phyloP scores from a whole-genome alignment of 2,797 vertebrate species.

The Picus viridis region DNA sequence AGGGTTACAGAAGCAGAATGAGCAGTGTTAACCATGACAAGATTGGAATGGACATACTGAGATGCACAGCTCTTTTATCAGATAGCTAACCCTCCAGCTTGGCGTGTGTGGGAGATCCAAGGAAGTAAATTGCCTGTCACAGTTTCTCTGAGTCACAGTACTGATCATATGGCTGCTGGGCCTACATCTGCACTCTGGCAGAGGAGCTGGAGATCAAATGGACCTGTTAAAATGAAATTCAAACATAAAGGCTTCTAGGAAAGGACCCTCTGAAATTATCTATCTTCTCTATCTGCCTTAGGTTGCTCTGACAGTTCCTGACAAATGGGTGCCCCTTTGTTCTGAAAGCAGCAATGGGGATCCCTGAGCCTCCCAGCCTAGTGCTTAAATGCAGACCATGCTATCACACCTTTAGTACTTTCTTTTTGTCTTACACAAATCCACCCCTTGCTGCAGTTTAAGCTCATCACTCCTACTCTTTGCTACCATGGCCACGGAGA shows the following conservation, averaged over 20 bases:
- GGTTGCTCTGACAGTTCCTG: not conserved
- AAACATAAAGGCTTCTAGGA: not conserved
- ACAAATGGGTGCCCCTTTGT: not conserved
- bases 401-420: not conserved
- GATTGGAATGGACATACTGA: not conserved
- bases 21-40: not conserved
- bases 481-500: not conserved
- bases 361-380: not conserved
- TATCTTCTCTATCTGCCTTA: not conserved
- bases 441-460: not conserved
- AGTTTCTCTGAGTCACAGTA: not conserved
- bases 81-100: not conserved
- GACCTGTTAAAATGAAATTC: not conserved
- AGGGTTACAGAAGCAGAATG: not conserved
- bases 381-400: not conserved
- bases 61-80: not conserved
- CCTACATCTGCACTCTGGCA: not conserved
- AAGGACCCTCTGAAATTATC: not conserved
- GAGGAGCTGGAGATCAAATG: not conserved
- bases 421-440: not conserved
- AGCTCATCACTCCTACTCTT: not conserved
- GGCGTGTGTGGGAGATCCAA: not conserved
- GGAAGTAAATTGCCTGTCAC: conserved; percentile 30
- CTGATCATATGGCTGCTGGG: not conserved
- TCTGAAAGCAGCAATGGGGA: not conserved